A percentile compares a stretch with the other conserved stretches of the same genome.
These are phyloP conservation scores for Gymnobelideus leadbeateri DNA, from an alignment of 2,113 vertebrate species.

Conservation along the genomic window DNA sequence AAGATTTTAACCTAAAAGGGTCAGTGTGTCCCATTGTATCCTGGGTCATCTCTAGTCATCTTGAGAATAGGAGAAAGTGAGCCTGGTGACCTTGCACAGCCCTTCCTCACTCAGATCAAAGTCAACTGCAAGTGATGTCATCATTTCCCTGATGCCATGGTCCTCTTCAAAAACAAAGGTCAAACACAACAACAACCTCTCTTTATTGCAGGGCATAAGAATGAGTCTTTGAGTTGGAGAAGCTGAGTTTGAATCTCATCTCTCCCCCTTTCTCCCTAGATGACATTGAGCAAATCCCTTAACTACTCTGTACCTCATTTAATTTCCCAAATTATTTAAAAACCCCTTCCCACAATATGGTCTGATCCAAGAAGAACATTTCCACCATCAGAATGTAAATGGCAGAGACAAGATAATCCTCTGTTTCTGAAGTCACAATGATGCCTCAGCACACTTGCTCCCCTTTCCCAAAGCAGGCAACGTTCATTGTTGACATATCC, in stretches of 20 bases:
- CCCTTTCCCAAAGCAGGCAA: not conserved
- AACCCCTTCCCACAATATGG: not conserved
- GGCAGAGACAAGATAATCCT: not conserved
- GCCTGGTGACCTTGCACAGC: too few species aligned
- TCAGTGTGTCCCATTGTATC: too few species aligned
- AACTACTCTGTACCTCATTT: not conserved
- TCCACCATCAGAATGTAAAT: not conserved
- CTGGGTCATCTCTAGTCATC: too few species aligned
- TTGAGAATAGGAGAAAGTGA: too few species aligned
- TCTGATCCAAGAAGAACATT: not conserved
- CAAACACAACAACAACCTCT: too few species aligned
- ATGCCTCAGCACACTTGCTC: not conserved
- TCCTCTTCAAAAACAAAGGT: too few species aligned
- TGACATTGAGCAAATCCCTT: not conserved
- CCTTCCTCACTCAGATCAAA: too few species aligned
- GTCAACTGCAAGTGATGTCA: too few species aligned
- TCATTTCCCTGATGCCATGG: too few species aligned
- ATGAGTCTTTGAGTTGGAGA: not conserved
- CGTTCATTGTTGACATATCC: not conserved
- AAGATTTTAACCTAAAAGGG: too few species aligned
- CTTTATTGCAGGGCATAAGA: not conserved
- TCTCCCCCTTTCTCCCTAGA: not conserved
- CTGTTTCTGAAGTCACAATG: not conserved
- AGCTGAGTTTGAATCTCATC: not conserved
- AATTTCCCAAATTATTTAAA: not conserved